Evolutionary conservation across 2,113 vertebrate genomes (phyloP), one percentile per base, ranked within the genome.

Genomic region (Orcinus orca): DNA sequence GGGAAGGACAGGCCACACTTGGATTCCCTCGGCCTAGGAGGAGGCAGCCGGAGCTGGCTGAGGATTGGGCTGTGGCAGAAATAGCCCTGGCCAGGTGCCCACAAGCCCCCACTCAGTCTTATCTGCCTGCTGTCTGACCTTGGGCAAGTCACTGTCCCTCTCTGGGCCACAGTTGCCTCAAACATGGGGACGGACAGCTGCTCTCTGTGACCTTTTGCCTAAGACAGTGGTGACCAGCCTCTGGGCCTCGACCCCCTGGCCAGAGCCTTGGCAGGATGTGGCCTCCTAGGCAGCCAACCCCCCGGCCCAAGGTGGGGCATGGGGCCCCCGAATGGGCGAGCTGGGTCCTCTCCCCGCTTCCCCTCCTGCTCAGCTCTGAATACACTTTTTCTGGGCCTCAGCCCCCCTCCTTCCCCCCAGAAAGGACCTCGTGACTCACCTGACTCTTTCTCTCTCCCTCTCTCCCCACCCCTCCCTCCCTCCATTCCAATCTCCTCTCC

Each of bases 381-480:
- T 33, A 84, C 41, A 55, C 94, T 65, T 94, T 93, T 85, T 80
- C 70, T 95, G 96, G 88, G 33, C 97, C 97, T 97, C 58, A 89
- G 92, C 68, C 68, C 74, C 53, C 5, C 55, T 86, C 74, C 38
- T 90, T 31, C 96, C 76, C 95, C 96, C 5, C 79, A 55, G 93
- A 88, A 95, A 86, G 65, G 26, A 96, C 53, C 96, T 70, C 68
- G 96, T 85, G 93, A 98, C 97, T 98, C 93, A 97, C 6, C 5
- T 36, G 3, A 88, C 83, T 83, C 96, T 97, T 67, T 98, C 79
- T 92, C 95, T 94, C 84, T 58, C 84, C 91, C 92, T 60, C 58
- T 97, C 94, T 88, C 36, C 89, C 47, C 62, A 6, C 68, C 60
- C 87, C 55, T 5, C n/a, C n/a, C 74, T 71, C 15, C 90, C 15